Base-by-base conservation (phyloP, 2,888 invertebrate genomes). In the Ochropleura plecta region DNA sequence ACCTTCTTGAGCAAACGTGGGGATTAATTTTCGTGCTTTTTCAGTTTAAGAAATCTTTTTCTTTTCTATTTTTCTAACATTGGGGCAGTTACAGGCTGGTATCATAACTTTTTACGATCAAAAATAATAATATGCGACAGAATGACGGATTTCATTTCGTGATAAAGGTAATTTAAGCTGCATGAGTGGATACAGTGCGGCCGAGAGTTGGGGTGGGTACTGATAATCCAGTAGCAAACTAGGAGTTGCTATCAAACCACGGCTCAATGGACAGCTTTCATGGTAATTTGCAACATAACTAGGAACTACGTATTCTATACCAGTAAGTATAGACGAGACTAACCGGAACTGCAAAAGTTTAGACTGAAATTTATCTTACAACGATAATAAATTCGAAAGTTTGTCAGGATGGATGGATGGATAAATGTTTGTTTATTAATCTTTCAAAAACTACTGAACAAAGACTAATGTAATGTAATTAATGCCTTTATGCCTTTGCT, bases 251-350 rank as follows among this genome's bases (percentile, higher is more conserved):
- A 76, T 81, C 82, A 68, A 70, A 55, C 59, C 60, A 82, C 70
- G 44, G 64, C 65, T 77, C 68, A 81, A 63, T 72, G 60, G 57
- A 57, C 68, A 81, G 81, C 55, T 67, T 79, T 70, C 62, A 75
- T 66, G 51, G 18, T 66, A 60, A 46, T 75, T 66, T 20, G 49
- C 6, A 49, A 64, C 40, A 51, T 68, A 79, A 42, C 48, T 63
- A 62, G 51, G 30, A 55, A 30, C 42, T 72, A 14, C 30, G 14
- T 55, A 42, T 46, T 30, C 30, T 16, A 67, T 48, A 14, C 44
- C 6, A 57, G n/a, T 16, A n/a, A 3, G 18, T 49, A 51, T 14
- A 18, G 5, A 40, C 7, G 9, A 64, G 46, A 59, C 3, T 16
- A n/a, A 18, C 44, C 7, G 5, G 8, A 9, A 51, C 10, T 14